Evolutionary conservation across 1,140 invertebrate genomes (phyloP), one percentile per base, ranked within the genome.

Genomic region (Meteorus sp.): DNA sequence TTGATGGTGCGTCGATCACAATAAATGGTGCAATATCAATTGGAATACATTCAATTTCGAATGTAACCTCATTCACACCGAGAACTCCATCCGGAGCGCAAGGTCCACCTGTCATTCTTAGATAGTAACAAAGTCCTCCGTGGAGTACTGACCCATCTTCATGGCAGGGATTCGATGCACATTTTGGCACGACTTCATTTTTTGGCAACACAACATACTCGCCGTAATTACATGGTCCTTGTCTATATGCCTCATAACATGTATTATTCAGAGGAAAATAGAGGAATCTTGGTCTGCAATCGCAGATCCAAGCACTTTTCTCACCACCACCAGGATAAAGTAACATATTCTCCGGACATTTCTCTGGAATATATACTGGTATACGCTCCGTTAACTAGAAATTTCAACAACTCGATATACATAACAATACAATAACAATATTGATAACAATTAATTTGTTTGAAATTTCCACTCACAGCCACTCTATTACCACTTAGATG

Each of bases 291-390:
- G 83, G 79, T 55, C 76, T 82, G 67, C 88, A 90, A 58, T 89
- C 88, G 58, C 88, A 90, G 19, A 87, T 82, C 84, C 85, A 86
- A 61, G 85, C 80, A 39, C 82, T 80, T 54, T 73, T 74, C 52
- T 83, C 82, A 8, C 68, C 59, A 62, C 85, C 81, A 1, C 85
- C 85, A 0, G 85, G 84, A 69, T 88, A 88, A 1, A 82, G 79
- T 7, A 86, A 64, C 73, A 89, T 86, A 63, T 86, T 84, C 43
- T 81, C 73, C 8, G 82, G 77, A 68, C 87, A 89, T 59, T 68
- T 74, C 0, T 76, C 74, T 9, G 85, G 84, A 31, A 81, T 73
- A 50, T 75, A 83, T 4, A 88, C 66, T 9, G 86, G 85, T 41
- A 67, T 60, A 31, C 56, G 37, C 5, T 58, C 47, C 8, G 33